Evolutionary conservation across 2,113 vertebrate genomes (phyloP), one percentile per base, ranked within the genome.

Genomic region (Colistium nudipinnis): DNA sequence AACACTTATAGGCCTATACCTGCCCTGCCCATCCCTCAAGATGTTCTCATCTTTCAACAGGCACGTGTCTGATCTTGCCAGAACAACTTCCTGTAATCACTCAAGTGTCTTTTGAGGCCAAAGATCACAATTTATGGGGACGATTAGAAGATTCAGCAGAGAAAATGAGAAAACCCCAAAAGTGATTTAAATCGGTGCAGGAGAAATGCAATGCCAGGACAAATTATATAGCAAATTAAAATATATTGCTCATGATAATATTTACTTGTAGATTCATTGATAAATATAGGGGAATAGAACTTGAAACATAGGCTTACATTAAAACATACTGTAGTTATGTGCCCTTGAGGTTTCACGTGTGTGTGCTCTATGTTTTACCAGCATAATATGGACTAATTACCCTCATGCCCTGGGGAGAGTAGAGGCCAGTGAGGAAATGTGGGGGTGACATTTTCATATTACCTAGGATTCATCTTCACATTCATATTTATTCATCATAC

Each of bases 41-140:
- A 13, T 35, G 28, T 55, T 80, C 83, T 89, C 85, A 76, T 73
- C 63, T 90, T 89, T 84, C 78, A 81, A 6, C 31, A 11, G 19
- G 49, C 6, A 45, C 1, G 17, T 62, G n/a, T 65, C 38, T 59
- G 47, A 62, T 41, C 35, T 39, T 55, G 60, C 63, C 56, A 43
- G 45, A 30, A 19, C 19, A 63, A 20, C 53, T 48, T 52, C 44
- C n/a, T n/a, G n/a, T n/a, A n/a, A n/a, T n/a, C n/a, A n/a, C n/a
- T n/a, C n/a, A 43, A 4, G 2, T n/a, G 3, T 41, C 20, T 28
- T 31, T 43, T 43, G n/a, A 6, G 14, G 17, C 25, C 2, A 19
- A 28, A 35, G n/a, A 4, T 35, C 16, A 52, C 1, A 54, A 19
- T 13, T 20, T 33, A 7, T n/a, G n/a, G n/a, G n/a, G n/a, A n/a